These are phyloP conservation scores for Acrobasis suavella DNA, from an alignment of 2,888 invertebrate genomes.

Conservation along the genomic window DNA sequence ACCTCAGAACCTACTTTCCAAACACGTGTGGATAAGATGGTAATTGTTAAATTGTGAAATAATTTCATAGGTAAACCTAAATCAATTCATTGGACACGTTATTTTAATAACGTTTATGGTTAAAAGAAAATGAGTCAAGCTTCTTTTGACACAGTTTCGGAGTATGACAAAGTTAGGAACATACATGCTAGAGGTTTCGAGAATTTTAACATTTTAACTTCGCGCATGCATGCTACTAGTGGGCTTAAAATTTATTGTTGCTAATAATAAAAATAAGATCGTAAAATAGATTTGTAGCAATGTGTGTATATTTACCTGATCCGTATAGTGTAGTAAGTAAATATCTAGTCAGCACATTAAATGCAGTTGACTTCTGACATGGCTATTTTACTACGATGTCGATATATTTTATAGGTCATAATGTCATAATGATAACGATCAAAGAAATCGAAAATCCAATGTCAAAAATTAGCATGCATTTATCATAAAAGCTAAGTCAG, in stretches of 20 bases:
- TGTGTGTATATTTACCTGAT: conserved; percentile 38
- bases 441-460: conserved; percentile 27
- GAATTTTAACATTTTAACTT: conserved; percentile 34
- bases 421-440: conserved; percentile 23
- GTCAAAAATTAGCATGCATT: conserved; percentile 54
- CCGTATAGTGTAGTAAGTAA: conserved; percentile 34
- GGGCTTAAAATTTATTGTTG: conserved; percentile 36
- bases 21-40: not conserved
- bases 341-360: conserved; percentile 34
- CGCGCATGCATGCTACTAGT: conserved; percentile 55
- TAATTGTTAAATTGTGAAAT: not conserved
- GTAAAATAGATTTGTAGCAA: conserved; percentile 24
- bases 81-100: not conserved
- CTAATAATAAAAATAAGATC: conserved; percentile 35
- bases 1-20: not conserved
- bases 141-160: conserved; percentile 2
- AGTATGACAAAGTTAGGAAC: conserved; percentile 35
- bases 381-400: conserved; percentile 26
- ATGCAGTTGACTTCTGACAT: conserved; percentile 39
- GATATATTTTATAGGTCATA: conserved; percentile 25
- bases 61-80: too few species aligned
- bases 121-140: conserved; percentile 29
- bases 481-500: conserved; percentile 50
- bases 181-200: conserved; percentile 44
- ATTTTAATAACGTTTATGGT: not conserved